Evolutionary conservation across 2,888 invertebrate genomes (phyloP), one percentile per base, ranked within the genome.

Genomic region (Cheilosia pagana): DNA sequence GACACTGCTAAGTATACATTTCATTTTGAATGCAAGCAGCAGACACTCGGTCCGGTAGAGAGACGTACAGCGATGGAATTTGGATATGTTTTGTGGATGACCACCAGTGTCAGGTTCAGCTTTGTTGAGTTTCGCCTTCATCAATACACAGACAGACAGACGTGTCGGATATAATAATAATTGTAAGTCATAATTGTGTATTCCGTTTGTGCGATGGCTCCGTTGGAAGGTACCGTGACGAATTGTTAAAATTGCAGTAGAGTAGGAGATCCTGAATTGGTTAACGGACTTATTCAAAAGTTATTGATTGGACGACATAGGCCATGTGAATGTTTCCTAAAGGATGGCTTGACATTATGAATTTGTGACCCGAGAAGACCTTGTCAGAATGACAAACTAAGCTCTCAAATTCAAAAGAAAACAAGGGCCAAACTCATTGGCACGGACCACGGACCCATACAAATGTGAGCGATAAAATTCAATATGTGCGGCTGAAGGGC

Each of bases 81-180:
- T 50, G 43, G 65, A 77, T 81, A 72, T 45, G 43, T 67, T 78
- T 45, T 78, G 67, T 55, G 78, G 78, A 82, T 78, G 77, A 82
- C 77, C 77, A 67, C 67, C 48, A 68, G 48, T 77, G 72, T 71
- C 76, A 82, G 65, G 41, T 53, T 65, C 71, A 72, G 71, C 53
- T 67, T 72, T 74, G 68, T 14, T 62, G 48, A 60, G 28, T 65
- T 50, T 60, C 45, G 31, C 59, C 53, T 60, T 59, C 77, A 67
- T 82, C 77, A 71, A 77, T 81, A 71, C 7, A 60, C 52, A 63
- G 5, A 21, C 28, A 52, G 23, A 7, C 10, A 4, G 19, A 48
- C 21, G 48, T 21, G 59, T 45, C 19, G 28, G 19, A 65, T 16
- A 57, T 48, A 25, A 71, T 70, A 39, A 71, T 70, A 39, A 71